Evolutionary conservation across 2,113 vertebrate genomes (phyloP), one percentile per base, ranked within the genome.

Genomic region (Lagenorhynchus albirostris): DNA sequence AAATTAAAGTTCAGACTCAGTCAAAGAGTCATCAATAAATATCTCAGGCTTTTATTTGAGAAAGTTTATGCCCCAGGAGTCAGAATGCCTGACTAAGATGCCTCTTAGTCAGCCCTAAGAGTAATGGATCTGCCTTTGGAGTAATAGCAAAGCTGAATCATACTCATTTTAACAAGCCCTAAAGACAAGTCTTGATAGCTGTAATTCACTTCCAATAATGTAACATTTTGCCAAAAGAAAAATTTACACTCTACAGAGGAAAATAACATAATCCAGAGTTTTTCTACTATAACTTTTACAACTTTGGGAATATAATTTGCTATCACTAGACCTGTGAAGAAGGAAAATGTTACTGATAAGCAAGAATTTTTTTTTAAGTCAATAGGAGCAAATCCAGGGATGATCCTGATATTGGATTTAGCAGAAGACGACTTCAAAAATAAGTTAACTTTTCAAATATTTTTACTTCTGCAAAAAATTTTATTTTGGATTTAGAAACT

Each of bases 391-490:
- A 91, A 87, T 14, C 21, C 29, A 60, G 11, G 10, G 11, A 73
- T 29, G 71, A 60, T 33, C 10, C 23, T 86, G 10, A 81, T 68
- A 50, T 76, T 50, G 13, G 18, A 76, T n/a, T 65, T 82, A 86
- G 47, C 8, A 89, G 23, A 77, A 94, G 70, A 62, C 53, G 23
- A 55, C n/a, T 81, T 70, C 21, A 76, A 67, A 71, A 67, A 63
- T n/a, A 50, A 36, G 11, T 86, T 96, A 41, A 36, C 14, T 86
- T 96, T 87, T 25, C n/a, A 76, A 82, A 41, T 38, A 77, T 62
- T 90, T 96, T 92, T 86, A 81, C 10, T 77, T 90, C 8, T 95
- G 47, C 11, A 63, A 76, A 96, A 89, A 96, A 58, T 76, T 6
- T 1, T 60, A n/a, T 53, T 76, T 90, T 94, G 26, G 4, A 60